Percentiles rank a stretch among this genome's conserved stretches.
Conservation (phyloP, 2,888 invertebrate species). For the Drosophila histrio region DNA sequence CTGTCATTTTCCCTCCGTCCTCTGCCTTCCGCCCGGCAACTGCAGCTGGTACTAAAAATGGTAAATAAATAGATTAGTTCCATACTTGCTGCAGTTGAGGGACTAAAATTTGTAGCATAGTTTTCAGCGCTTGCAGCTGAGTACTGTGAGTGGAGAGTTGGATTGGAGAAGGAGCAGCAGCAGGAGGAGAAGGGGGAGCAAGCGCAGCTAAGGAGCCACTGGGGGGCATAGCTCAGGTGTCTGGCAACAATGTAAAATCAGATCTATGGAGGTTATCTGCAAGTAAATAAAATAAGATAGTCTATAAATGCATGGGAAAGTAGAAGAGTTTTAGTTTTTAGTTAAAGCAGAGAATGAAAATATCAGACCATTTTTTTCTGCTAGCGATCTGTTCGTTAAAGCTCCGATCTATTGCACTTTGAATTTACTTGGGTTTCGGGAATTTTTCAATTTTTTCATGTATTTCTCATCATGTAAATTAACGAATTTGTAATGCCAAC, state of each 20-base stretch:
- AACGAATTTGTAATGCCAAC: too few relatives aligned
- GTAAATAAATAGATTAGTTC: slow-evolving; percentile 47
- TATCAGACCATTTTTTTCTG: not conserved
- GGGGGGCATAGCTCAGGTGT: slow-evolving; percentile 7
- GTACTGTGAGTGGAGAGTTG: not conserved
- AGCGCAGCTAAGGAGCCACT: not conserved
- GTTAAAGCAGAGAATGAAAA: not conserved
- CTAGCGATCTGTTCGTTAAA: too few relatives aligned
- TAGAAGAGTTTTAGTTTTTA: not conserved
- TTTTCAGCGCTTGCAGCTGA: not conserved
- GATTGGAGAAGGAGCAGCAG: not conserved
- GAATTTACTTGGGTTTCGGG: too few relatives aligned
- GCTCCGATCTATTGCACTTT: too few relatives aligned
- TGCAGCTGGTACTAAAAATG: slow-evolving; percentile 34
- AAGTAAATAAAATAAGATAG: not conserved
- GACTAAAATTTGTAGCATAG: slow-evolving; percentile 20
- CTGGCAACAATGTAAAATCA: not conserved
- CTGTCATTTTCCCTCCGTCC: too few relatives aligned
- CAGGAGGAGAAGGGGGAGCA: not conserved
- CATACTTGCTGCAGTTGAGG: slow-evolving; percentile 23
- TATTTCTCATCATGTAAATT: too few relatives aligned
- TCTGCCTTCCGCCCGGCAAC: not conserved
- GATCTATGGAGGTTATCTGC: not conserved
- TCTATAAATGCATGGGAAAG: not conserved
- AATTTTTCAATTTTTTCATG: too few relatives aligned